Base-by-base conservation (phyloP, 2,888 invertebrate species). In the Coleophora deauratella region DNA sequence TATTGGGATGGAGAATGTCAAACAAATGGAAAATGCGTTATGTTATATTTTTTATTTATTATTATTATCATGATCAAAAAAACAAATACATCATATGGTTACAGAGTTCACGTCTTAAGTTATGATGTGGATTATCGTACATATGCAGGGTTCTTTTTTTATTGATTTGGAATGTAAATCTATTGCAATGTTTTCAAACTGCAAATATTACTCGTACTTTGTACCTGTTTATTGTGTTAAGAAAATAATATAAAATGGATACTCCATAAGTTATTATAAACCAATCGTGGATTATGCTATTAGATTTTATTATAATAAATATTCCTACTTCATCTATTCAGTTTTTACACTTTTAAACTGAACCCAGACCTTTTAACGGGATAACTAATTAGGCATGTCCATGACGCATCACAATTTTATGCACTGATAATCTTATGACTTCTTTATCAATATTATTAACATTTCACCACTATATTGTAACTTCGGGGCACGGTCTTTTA, bases 401-500 rank as follows among this genome's bases (percentile, higher is more conserved):
- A 61, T 60, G 54, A 59, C 55, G 62, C n/a, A n/a, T 59, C 64
- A 66, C 66, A 58, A 57, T 55, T 52, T 57, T 61, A 50, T 61
- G 65, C 62, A 66, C 59, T 49, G 47, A 46, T 28, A 21, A 21
- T 21, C 21, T 21, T 21, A 6, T 21, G 21, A 21, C 21, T 21
- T 21, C 6, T 4, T 21, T 21, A 21, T n/a, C n/a, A n/a, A n/a
- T n/a, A n/a, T n/a, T 54, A 28, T 27, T 27, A 44, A 47, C 28
- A 32, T 36, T 37, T 41, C 54, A 63, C 76, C 75, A 79, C 61
- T 80, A 73, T 63, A 70, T 72, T 53, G 70, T 45, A 51, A 69
- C 66, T 28, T 78, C 63, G 27, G 77, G 74, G 58, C 84, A 80
- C 65, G 71, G 84, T 79, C 82, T 75, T 64, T 85, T 85, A 27